Evolutionary conservation across 2,113 vertebrate species (phyloP).

Genomic region (Misgurnus mizolepis): DNA sequence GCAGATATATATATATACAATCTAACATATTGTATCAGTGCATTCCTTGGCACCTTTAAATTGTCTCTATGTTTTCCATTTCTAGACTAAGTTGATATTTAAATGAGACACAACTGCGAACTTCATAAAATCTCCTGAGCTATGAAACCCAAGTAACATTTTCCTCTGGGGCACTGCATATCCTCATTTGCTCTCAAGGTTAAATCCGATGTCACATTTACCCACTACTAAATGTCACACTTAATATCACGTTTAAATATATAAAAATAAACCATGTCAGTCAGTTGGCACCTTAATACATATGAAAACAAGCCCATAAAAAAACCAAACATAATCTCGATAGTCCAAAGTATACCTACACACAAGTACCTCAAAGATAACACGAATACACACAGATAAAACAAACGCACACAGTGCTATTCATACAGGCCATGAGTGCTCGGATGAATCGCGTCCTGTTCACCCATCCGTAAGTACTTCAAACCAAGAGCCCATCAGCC

Average conservation of each 20-base stretch:
- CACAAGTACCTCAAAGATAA: not conserved
- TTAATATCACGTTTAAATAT: not conserved
- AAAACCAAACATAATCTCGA: not conserved
- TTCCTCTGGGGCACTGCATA: no score
- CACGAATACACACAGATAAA: not conserved
- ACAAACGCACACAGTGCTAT: not conserved
- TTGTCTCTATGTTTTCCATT: no score
- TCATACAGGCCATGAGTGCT: conserved; percentile 43
- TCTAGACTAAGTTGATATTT: no score
- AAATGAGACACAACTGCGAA: no score
- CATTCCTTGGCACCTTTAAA: no score
- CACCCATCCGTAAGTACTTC: conserved; percentile 52
- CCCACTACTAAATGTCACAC: not conserved
- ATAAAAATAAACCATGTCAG: not conserved
- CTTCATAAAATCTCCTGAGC: no score
- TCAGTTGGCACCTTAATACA: not conserved
- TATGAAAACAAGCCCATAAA: not conserved
- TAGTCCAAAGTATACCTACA: not conserved
- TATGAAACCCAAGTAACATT: no score
- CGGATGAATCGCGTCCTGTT: conserved; percentile 56
- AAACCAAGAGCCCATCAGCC: conserved; percentile 18
- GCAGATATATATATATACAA: no score
- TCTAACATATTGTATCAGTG: no score
- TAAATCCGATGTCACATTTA: not conserved
- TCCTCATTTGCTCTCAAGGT: not conserved